phyloP scores from a whole-genome alignment of 2,888 invertebrate species.

The Limenitis camilla region DNA sequence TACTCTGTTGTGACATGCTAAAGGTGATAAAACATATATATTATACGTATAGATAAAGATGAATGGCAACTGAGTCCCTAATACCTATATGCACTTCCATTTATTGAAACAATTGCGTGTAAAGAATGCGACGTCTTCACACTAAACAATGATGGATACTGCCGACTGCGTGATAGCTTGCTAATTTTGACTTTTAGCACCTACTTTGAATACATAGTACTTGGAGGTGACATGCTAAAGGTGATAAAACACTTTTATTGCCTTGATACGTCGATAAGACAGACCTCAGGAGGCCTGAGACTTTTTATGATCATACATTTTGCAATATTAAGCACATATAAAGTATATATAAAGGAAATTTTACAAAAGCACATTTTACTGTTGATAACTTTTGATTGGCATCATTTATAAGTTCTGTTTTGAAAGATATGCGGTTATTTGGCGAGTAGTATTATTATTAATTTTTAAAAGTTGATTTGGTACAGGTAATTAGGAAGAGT shows the following conservation, averaged over 20 bases:
- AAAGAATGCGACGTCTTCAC: conserved; percentile 14
- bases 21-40: background rate
- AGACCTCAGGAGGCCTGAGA: background rate
- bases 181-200: background rate
- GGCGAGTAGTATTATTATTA: too few relatives aligned
- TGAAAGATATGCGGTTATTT: too few relatives aligned
- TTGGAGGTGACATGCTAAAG: background rate
- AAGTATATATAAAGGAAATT: too few relatives aligned
- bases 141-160: conserved; percentile 9
- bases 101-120: conserved; percentile 20
- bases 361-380: too few relatives aligned
- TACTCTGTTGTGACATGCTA: background rate
- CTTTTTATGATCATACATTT: background rate
- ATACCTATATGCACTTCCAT: background rate
- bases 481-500: too few relatives aligned
- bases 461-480: too few relatives aligned
- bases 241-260: conserved; percentile 1
- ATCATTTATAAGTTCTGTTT: too few relatives aligned
- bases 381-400: too few relatives aligned
- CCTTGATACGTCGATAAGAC: background rate
- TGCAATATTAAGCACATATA: too few relatives aligned
- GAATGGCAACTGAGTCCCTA: background rate
- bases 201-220: conserved; percentile 6
- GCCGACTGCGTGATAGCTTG: too few relatives aligned
- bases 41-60: background rate